Conservation (phyloP, 2,888 invertebrate species). For the Brachynemurus nebulosus region DNA sequence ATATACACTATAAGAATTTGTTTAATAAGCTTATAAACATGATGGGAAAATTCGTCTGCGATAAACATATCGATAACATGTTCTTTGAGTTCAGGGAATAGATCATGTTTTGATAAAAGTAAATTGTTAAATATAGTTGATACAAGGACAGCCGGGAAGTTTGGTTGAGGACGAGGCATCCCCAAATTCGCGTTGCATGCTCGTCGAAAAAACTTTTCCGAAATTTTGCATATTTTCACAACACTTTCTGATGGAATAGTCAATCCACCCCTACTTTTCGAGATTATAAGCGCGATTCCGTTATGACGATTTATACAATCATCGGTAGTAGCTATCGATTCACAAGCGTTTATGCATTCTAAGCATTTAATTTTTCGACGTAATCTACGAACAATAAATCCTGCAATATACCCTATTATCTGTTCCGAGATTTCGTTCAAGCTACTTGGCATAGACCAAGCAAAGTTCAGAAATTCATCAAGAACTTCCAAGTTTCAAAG, state of each 20-base stretch:
- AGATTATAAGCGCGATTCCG: not conserved
- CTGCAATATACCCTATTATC: not conserved
- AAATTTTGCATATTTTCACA: not conserved
- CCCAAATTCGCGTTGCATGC: not conserved
- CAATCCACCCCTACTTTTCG: not conserved
- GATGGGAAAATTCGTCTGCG: not conserved
- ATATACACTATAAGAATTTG: not conserved
- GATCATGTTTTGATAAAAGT: not conserved
- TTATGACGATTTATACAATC: not conserved
- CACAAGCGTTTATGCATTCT: not conserved
- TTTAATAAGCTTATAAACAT: not conserved
- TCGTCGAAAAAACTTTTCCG: not conserved
- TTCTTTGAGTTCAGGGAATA: not conserved
- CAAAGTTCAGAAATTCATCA: not conserved
- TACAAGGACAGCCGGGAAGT: not conserved
- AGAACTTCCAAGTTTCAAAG: not conserved
- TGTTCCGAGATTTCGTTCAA: not conserved
- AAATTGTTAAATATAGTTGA: not conserved
- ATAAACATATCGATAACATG: not conserved
- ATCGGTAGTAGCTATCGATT: too few species aligned
- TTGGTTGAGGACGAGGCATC: not conserved
- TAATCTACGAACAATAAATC: not conserved
- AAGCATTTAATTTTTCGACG: not conserved
- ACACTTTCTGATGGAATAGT: not conserved
- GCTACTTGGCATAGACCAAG: not conserved